These are phyloP conservation scores for Nysson spinosus DNA, from an alignment of 2,888 invertebrate genomes.

Conservation along the genomic window DNA sequence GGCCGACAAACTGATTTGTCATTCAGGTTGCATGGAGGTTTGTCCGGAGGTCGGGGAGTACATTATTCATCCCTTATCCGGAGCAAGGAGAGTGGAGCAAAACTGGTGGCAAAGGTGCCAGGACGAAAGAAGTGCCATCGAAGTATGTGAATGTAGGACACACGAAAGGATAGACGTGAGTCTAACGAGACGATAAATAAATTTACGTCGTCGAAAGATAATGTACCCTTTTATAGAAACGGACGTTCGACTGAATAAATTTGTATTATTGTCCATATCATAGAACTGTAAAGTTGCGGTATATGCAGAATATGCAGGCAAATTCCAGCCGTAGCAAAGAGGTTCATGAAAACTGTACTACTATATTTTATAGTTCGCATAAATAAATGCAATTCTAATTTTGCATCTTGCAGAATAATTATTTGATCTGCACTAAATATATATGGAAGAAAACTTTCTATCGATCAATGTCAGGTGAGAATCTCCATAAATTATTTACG, in stretches of 20 bases:
- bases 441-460: no score
- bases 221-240: slow-evolving; percentile 33
- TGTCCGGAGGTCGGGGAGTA: slow-evolving; percentile 66
- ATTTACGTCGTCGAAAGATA: slow-evolving; percentile 32
- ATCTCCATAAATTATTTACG: no score
- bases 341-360: no score
- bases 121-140: slow-evolving; percentile 11
- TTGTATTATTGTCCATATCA: background rate
- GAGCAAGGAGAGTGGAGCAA: slow-evolving; percentile 57
- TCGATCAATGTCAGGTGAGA: no score
- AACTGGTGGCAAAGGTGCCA: slow-evolving; percentile 47
- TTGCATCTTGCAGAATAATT: no score
- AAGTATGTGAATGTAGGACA: slow-evolving; percentile 18
- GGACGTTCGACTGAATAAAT: slow-evolving; percentile 30
- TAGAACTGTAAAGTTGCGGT: background rate
- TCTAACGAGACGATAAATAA: slow-evolving; percentile 46
- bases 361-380: no score
- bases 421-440: no score
- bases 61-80: slow-evolving; percentile 75
- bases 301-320: no score
- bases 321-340: no score
- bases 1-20: slow-evolving; percentile 72
- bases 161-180: slow-evolving; percentile 42
- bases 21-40: slow-evolving; percentile 72
- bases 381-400: no score